Conservation (phyloP, 2,797 vertebrate species). For the Arrhamphus sclerolepis region DNA sequence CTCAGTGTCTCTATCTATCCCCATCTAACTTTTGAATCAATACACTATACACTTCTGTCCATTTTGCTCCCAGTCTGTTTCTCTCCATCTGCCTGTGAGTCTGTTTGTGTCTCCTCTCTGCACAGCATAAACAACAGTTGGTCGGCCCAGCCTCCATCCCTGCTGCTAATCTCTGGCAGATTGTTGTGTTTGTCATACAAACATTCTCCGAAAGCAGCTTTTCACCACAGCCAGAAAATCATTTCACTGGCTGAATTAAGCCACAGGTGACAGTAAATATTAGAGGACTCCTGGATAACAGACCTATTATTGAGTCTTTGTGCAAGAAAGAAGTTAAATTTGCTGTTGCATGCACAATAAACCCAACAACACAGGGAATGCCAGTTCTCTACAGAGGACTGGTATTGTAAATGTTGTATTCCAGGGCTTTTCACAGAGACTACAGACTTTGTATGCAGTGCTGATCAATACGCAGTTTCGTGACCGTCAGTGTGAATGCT, state of each 20-base stretch:
- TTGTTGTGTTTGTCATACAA: conserved; percentile 49
- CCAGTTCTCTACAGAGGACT: no score
- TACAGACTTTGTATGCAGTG: no score
- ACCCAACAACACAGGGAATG: background rate
- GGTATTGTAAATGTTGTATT: background rate
- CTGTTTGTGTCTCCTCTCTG: conserved; percentile 46
- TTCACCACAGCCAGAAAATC: conserved; percentile 7
- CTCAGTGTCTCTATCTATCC: conserved; percentile 29
- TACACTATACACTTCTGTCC: conserved; percentile 29
- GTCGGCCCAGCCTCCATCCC: conserved; percentile 23
- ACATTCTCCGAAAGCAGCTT: conserved; percentile 13
- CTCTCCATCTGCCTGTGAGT: conserved; percentile 55
- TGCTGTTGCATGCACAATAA: conserved; percentile 8
- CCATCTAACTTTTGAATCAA: conserved; percentile 43
- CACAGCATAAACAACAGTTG: conserved; percentile 40
- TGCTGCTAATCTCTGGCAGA: conserved; percentile 50
- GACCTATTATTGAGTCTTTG: background rate
- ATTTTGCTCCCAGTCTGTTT: conserved; percentile 36
- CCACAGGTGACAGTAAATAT: conserved; percentile 9
- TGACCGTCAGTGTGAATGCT: conserved; percentile 26
- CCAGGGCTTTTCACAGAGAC: conserved; percentile 7
- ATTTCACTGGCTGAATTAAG: background rate
- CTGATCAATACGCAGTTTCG: conserved; percentile 35
- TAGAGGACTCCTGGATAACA: background rate
- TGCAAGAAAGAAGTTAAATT: conserved; percentile 3